These are phyloP conservation scores for Calameuta pallipes DNA, from an alignment of 2,888 invertebrate genomes.

Conservation along the genomic window DNA sequence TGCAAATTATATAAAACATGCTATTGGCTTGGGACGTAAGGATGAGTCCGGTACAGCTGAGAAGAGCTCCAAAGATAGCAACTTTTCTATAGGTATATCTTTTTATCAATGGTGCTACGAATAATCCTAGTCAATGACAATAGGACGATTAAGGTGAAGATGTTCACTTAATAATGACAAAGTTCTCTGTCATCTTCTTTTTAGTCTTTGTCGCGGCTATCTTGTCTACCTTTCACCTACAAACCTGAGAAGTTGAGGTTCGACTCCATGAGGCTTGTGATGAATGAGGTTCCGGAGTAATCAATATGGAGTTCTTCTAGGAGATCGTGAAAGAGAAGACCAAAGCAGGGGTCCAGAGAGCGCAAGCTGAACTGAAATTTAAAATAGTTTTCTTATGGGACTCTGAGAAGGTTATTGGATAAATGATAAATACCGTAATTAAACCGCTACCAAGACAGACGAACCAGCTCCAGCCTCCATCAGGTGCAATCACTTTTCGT, in stretches of 20 bases:
- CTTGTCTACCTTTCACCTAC: background rate
- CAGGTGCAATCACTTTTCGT: conserved; percentile 71
- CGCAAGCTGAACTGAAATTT: conserved; percentile 79
- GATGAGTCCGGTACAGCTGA: conserved; percentile 76
- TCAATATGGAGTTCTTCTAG: conserved; percentile 76
- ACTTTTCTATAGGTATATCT: conserved; percentile 81
- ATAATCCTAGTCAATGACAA: conserved; percentile 66
- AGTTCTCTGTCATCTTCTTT: background rate
- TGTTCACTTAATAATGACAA: background rate
- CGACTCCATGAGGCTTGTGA: conserved; percentile 81
- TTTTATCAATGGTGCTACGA: conserved; percentile 81
- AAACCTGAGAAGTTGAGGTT: conserved; percentile 80
- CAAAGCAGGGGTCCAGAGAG: conserved; percentile 84
- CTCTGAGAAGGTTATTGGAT: background rate
- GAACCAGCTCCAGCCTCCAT: conserved; percentile 91
- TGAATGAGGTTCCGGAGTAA: conserved; percentile 80
- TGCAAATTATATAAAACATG: conserved; percentile 77
- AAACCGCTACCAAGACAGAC: conserved; percentile 85
- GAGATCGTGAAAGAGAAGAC: conserved; percentile 81
- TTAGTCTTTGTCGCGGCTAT: background rate
- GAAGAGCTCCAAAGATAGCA: conserved; percentile 74
- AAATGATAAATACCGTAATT: conserved; percentile 75
- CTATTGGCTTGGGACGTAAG: conserved; percentile 77
- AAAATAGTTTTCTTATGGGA: background rate
- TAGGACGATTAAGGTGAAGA: background rate